phyloP scores from a whole-genome alignment of 1,140 invertebrate genomes.

The Forficula auricularia region DNA sequence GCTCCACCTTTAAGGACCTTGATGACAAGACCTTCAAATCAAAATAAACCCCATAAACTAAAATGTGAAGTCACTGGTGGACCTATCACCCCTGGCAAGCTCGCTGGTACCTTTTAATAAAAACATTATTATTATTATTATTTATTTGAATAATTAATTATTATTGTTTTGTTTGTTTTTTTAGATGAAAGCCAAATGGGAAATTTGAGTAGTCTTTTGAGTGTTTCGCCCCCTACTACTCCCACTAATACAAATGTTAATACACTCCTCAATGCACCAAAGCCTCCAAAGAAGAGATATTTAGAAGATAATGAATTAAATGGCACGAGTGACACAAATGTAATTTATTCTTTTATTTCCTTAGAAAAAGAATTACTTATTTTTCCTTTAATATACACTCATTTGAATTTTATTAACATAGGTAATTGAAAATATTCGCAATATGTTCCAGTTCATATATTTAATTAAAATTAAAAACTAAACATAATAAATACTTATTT shows the following conservation, averaged over 20 bases:
- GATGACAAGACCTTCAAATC: slow-evolving; percentile 50
- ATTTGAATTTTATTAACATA: too few species aligned
- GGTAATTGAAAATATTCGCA: too few species aligned
- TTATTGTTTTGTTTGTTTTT: neutral
- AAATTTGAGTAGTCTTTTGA: slow-evolving; percentile 50
- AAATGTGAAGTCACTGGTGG: slow-evolving; percentile 17
- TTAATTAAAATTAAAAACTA: too few species aligned
- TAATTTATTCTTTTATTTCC: too few species aligned
- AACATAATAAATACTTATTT: too few species aligned
- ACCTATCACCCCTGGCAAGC: slow-evolving; percentile 29
- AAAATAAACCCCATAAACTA: slow-evolving; percentile 18
- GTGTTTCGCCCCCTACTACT: slow-evolving; percentile 10
- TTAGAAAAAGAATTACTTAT: too few species aligned
- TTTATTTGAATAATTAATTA: too few species aligned
- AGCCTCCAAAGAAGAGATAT: slow-evolving; percentile 38
- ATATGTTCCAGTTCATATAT: too few species aligned
- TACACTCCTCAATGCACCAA: slow-evolving; percentile 22
- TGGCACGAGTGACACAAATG: slow-evolving; percentile 5
- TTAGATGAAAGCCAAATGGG: slow-evolving; percentile 74
- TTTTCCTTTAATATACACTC: too few species aligned
- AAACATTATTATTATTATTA: too few species aligned
- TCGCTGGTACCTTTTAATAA: too few species aligned
- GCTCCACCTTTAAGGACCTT: slow-evolving; percentile 61
- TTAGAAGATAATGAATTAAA: slow-evolving; percentile 16
- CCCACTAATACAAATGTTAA: slow-evolving; percentile 7